Percentiles rank a stretch among this genome's conserved stretches.
These are phyloP conservation scores for Pipistrellus kuhlii DNA, from an alignment of 2,797 vertebrate species.

Conservation along the genomic window DNA sequence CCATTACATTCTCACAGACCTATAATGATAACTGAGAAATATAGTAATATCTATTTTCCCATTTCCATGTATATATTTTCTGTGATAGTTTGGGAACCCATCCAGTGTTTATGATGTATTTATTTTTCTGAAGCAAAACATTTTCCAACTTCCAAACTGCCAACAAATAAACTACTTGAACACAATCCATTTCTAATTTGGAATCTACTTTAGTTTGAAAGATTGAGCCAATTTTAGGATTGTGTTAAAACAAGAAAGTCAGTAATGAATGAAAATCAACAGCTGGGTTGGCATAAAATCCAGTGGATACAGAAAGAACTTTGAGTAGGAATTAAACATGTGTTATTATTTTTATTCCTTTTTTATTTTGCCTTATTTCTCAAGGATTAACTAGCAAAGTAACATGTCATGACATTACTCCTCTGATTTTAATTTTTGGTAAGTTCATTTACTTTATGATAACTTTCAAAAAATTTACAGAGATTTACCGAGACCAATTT, in stretches of 20 bases:
- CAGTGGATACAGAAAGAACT: not conserved
- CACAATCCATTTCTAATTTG: constrained; percentile 51
- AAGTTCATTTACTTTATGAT: constrained; percentile 44
- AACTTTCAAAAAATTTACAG: constrained; percentile 39
- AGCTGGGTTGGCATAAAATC: constrained; percentile 43
- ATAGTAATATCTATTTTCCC: not conserved
- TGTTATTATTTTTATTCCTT: not conserved
- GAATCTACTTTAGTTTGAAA: constrained; percentile 61
- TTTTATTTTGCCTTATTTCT: constrained; percentile 1
- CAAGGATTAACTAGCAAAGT: not conserved
- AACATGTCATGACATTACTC: not conserved
- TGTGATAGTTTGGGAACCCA: constrained; percentile 17
- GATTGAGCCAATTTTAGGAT: constrained; percentile 12
- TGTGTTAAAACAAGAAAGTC: constrained; percentile 49
- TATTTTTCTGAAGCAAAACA: constrained; percentile 68
- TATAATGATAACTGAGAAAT: not conserved
- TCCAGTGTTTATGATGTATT: constrained; percentile 47
- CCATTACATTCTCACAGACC: not conserved
- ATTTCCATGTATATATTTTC: constrained; percentile 48
- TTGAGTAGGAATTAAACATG: not conserved
- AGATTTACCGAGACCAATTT: not conserved
- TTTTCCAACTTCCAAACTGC: constrained; percentile 58
- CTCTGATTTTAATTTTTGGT: not conserved
- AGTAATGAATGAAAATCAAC: constrained; percentile 53
- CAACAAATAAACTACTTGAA: constrained; percentile 61